A percentile compares a stretch with the other conserved stretches of the same genome.
Conservation (phyloP, 2,113 vertebrate genomes). For the Lates calcarifer region DNA sequence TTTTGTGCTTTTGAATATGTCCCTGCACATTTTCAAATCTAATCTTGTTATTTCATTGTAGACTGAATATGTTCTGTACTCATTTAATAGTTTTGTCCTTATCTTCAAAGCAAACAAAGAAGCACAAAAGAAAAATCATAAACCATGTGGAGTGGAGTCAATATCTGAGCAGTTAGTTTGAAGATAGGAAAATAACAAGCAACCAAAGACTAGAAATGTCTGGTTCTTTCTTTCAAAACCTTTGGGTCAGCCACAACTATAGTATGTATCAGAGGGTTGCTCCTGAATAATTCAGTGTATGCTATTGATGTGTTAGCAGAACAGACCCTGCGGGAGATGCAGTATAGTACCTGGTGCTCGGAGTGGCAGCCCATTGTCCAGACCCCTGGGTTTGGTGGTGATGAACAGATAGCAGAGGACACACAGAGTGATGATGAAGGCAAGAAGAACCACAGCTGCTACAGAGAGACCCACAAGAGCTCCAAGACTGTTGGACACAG, state of each 20-base stretch:
- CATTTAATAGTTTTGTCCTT: too few species aligned
- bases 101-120: too few species aligned
- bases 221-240: background rate
- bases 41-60: too few species aligned
- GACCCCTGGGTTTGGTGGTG: conserved; percentile 89
- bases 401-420: conserved; percentile 94
- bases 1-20: too few species aligned
- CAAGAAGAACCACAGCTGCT: conserved; percentile 91
- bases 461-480: conserved; percentile 91
- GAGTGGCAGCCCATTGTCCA: conserved; percentile 90
- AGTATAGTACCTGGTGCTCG: conserved; percentile 86
- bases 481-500: conserved; percentile 84
- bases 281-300: background rate
- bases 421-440: conserved; percentile 91
- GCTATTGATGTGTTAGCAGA: background rate
- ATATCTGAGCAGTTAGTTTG: too few species aligned
- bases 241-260: background rate
- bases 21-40: too few species aligned
- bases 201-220: too few species aligned
- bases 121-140: too few species aligned
- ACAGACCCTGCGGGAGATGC: background rate
- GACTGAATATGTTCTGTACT: too few species aligned
- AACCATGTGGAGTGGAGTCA: too few species aligned
- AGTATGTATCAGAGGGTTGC: background rate
- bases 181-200: too few species aligned